Conservation (phyloP, 1,140 invertebrate species). For the Bombus fervidus region DNA sequence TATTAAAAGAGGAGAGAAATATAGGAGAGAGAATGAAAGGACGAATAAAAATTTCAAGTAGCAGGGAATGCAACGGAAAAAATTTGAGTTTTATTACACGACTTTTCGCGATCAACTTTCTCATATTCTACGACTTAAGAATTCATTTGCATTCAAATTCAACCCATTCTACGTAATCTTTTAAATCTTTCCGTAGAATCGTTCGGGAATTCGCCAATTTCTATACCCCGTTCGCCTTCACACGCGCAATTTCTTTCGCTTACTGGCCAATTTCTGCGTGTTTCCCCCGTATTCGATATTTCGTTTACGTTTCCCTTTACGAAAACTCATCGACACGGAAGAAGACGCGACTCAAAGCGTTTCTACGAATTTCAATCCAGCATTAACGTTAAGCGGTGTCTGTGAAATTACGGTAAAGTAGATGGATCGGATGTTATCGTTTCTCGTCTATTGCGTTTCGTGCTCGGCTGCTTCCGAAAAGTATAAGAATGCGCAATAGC, state of each 20-base stretch:
- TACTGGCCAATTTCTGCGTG: slow-evolving; percentile 31
- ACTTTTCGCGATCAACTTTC: slow-evolving; percentile 29
- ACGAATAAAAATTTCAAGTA: slow-evolving; percentile 15
- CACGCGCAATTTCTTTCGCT: slow-evolving; percentile 1
- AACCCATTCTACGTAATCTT: background rate
- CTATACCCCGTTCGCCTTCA: background rate
- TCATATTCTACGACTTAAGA: background rate
- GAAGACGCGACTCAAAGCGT: slow-evolving; percentile 8
- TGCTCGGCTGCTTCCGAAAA: background rate
- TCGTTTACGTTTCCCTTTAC: background rate
- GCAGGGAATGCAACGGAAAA: background rate
- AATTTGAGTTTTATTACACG: slow-evolving; percentile 24
- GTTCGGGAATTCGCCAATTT: background rate
- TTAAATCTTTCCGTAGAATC: background rate
- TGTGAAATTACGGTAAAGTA: slow-evolving; percentile 4
- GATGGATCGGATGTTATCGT: slow-evolving; percentile 6
- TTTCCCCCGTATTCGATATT: background rate
- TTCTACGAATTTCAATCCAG: slow-evolving; percentile 52
- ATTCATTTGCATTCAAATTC: background rate
- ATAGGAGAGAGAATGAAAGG: background rate
- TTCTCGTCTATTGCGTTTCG: background rate
- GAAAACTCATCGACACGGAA: background rate
- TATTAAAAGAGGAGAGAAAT: background rate
- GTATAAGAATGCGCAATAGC: background rate
- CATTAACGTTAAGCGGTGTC: slow-evolving; percentile 4